Evolutionary conservation across 2,797 vertebrate species (phyloP).

Genomic region (Etheostoma perlongum): DNA sequence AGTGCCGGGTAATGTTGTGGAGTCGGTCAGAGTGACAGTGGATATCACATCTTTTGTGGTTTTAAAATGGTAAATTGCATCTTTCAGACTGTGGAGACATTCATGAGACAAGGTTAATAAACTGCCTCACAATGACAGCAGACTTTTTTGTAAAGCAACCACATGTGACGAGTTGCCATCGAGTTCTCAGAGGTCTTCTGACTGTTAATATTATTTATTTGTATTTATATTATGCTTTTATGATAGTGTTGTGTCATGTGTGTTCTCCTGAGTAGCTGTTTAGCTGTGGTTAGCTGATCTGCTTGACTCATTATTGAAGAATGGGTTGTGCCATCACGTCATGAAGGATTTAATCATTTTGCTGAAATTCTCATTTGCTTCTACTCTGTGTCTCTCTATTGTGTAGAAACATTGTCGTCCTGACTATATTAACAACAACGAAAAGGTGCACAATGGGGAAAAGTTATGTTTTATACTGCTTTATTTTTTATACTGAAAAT

Average conservation of each 20-base stretch:
- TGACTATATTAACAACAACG: background rate
- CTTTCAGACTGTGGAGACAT: slow-evolving; percentile 2
- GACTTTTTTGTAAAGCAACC: background rate
- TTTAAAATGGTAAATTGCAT: slow-evolving; percentile 17
- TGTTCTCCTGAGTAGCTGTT: background rate
- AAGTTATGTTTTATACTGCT: background rate
- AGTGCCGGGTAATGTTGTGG: background rate
- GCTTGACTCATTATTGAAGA: slow-evolving; percentile 13
- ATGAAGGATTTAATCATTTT: slow-evolving; percentile 12
- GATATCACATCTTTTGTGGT: slow-evolving; percentile 7
- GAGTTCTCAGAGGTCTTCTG: background rate
- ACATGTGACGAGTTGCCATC: background rate
- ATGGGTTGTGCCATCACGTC: background rate
- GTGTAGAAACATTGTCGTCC: background rate
- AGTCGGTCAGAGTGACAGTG: background rate
- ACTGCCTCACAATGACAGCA: background rate
- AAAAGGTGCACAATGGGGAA: background rate
- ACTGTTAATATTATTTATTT: background rate
- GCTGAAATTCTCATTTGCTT: background rate
- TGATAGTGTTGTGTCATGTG: background rate
- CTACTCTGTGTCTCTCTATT: background rate
- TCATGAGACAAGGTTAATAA: slow-evolving; percentile 20
- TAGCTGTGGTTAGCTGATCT: slow-evolving; percentile 8
- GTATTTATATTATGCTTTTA: background rate
- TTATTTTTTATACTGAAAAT: background rate